Evolutionary conservation across 1,140 invertebrate species (phyloP).

Genomic region (Chrysoperla carnea): DNA sequence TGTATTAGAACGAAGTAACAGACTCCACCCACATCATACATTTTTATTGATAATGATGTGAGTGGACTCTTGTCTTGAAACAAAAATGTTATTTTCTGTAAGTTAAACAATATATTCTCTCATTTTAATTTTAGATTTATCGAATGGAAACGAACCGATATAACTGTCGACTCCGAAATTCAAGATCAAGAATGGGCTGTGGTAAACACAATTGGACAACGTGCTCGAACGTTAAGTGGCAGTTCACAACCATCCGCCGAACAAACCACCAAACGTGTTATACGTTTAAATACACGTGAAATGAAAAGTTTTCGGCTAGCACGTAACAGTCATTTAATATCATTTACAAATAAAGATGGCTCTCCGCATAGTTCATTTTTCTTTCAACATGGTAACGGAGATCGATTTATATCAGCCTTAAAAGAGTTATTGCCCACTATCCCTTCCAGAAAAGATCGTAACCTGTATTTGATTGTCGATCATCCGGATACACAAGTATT

Average conservation of each 20-base stretch:
- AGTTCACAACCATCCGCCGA: slow-evolving; percentile 18
- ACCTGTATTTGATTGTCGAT: slow-evolving; percentile 45
- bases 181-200: slow-evolving; percentile 69
- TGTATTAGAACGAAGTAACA: too few relatives aligned
- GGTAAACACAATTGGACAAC: slow-evolving; percentile 46
- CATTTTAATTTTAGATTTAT: slow-evolving; percentile 25
- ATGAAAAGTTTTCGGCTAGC: slow-evolving; percentile 46
- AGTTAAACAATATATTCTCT: too few relatives aligned
- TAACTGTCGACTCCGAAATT: slow-evolving; percentile 46
- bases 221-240: slow-evolving; percentile 31
- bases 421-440: slow-evolving; percentile 38
- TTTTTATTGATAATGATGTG: too few relatives aligned
- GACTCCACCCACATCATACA: too few relatives aligned
- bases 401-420: slow-evolving; percentile 51
- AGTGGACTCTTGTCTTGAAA: too few relatives aligned
- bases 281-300: slow-evolving; percentile 43
- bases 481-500: slow-evolving; percentile 47
- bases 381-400: slow-evolving; percentile 72
- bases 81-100: too few relatives aligned
- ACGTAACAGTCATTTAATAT: slow-evolving; percentile 46
- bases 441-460: slow-evolving; percentile 48
- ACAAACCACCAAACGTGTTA: slow-evolving; percentile 24
- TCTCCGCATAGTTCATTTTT: slow-evolving; percentile 60
- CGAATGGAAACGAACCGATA: slow-evolving; percentile 64
- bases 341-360: slow-evolving; percentile 53